Base-by-base conservation (phyloP, 2,888 invertebrate genomes). In the Leptogaster cylindrica region DNA sequence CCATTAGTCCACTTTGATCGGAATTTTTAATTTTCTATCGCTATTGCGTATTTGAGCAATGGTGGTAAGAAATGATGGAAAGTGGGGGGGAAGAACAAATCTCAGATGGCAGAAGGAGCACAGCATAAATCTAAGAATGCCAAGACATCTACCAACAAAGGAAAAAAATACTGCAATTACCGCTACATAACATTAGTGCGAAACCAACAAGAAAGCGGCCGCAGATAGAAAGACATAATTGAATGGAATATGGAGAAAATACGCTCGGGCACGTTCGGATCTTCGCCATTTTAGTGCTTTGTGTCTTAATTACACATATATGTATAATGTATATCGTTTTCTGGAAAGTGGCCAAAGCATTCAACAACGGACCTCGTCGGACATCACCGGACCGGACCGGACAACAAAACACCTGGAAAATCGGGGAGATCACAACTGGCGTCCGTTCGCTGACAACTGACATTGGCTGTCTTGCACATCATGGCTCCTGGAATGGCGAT, bases 21-120 rank as follows among this genome's bases (percentile, higher is more conserved):
- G 50, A 50, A 25, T 50, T 50, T 27, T 50, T 50, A 28, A 50
- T 50, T 50, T 50, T 50, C 28, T 50, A 27, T 27, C 31, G 10
- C 6, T 31, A 8, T 31, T n/a, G n/a, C n/a, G n/a, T n/a, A 31
- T 31, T 31, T 31, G 7, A 31, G 31, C 31, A 31, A 31, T 31
- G 31, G 10, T 31, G 31, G 6, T 31, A 31, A 31, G 10, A 31
- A 8, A 31, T 31, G 7, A n/a, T n/a, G n/a, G n/a, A n/a, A n/a
- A n/a, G n/a, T n/a, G n/a, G n/a, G n/a, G n/a, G n/a, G n/a, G n/a
- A n/a, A n/a, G n/a, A n/a, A n/a, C n/a, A n/a, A n/a, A n/a, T n/a
- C n/a, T n/a, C n/a, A n/a, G n/a, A n/a, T n/a, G n/a, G n/a, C n/a
- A n/a, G n/a, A n/a, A n/a, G n/a, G n/a, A n/a, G n/a, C n/a, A n/a